These are phyloP conservation scores for Dasysyrphus albostriatus DNA, from an alignment of 2,888 invertebrate species.

Conservation along the genomic window DNA sequence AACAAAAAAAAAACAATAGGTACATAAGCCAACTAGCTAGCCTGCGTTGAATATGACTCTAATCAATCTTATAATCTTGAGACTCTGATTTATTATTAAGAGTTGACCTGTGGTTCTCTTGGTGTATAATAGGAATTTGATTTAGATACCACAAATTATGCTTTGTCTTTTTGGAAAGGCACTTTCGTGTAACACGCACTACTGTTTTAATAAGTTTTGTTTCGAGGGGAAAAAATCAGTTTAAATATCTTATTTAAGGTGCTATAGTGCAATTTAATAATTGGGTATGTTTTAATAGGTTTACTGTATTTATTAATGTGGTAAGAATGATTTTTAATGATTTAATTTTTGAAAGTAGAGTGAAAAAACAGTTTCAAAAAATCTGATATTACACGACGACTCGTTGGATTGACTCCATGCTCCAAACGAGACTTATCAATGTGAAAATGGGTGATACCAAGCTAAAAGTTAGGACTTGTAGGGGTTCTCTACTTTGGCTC, in stretches of 20 bases:
- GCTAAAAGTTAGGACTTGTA: too few species aligned
- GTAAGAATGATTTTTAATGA: too few species aligned
- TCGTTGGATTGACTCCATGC: too few species aligned
- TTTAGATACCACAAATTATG: conserved; percentile 28
- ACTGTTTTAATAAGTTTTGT: conserved; percentile 16
- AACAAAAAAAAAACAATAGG: background rate
- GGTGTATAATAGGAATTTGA: conserved; percentile 23
- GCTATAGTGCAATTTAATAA: background rate
- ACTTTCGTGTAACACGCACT: conserved; percentile 47
- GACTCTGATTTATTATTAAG: conserved; percentile 33
- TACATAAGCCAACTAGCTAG: conserved; percentile 19
- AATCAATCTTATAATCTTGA: conserved; percentile 24
- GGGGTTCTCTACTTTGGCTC: too few species aligned
- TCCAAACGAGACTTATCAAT: too few species aligned
- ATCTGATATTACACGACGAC: too few species aligned
- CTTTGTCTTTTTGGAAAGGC: conserved; percentile 33
- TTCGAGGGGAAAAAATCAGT: conserved; percentile 9
- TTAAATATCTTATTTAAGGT: background rate
- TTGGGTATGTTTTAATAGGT: background rate
- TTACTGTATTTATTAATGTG: background rate
- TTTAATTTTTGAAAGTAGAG: too few species aligned
- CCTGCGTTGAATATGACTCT: conserved; percentile 33
- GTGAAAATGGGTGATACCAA: too few species aligned
- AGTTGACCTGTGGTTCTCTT: conserved; percentile 19
- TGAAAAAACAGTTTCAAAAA: too few species aligned